Conservation (phyloP, 2,888 invertebrate genomes). For the Calliphora vomitoria region DNA sequence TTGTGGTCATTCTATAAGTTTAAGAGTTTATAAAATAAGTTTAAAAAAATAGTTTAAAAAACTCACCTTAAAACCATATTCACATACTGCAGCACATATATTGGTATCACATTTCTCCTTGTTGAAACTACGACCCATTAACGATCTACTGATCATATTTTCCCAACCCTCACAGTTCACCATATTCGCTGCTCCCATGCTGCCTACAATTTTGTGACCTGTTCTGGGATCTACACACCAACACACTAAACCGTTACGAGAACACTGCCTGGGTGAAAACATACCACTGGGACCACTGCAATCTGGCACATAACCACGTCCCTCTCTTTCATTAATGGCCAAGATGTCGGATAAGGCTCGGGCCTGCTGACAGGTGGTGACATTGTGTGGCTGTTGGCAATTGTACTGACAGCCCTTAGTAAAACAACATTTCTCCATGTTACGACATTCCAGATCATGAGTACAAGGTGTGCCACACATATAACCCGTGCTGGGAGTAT, state of each 20-base stretch:
- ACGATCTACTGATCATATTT: constrained; percentile 82
- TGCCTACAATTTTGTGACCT: constrained; percentile 91
- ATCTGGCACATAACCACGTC: constrained; percentile 93
- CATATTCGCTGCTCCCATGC: constrained; percentile 91
- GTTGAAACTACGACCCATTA: constrained; percentile 86
- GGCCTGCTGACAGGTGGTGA: constrained; percentile 92
- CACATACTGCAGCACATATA: constrained; percentile 93
- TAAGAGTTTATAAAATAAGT: neutral
- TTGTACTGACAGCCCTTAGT: constrained; percentile 90
- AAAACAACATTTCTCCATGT: constrained; percentile 92
- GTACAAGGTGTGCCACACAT: constrained; percentile 89
- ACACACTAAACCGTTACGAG: constrained; percentile 93
- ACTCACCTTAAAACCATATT: constrained; percentile 91
- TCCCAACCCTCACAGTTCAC: constrained; percentile 87
- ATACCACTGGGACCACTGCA: constrained; percentile 89
- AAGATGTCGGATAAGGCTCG: constrained; percentile 91
- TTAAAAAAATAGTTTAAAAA: neutral
- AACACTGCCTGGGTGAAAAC: constrained; percentile 91
- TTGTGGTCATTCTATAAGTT: constrained; percentile 83
- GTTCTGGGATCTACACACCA: constrained; percentile 92
- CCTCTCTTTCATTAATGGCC: constrained; percentile 91
- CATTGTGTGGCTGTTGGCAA: constrained; percentile 90
- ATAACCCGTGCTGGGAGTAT: constrained; percentile 82
- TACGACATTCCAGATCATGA: constrained; percentile 93
- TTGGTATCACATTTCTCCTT: constrained; percentile 87